Evolutionary conservation across 2,888 invertebrate species (phyloP), one percentile per base, ranked within the genome.

Genomic region (Macrosoma leucophasiata): DNA sequence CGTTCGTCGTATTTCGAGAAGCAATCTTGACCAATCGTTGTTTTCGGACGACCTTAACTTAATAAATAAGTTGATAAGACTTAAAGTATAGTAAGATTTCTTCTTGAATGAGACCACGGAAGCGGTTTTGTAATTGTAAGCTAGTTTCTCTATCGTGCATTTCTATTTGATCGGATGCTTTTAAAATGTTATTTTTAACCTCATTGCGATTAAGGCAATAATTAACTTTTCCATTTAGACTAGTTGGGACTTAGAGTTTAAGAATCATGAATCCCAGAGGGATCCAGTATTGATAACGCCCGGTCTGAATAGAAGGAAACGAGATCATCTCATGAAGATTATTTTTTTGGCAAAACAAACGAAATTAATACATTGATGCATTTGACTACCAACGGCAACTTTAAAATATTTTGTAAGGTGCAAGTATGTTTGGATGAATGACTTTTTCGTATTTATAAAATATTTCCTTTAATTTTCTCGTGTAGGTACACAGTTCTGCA

Each of bases 391-490:
- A n/a, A n/a, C n/a, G n/a, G n/a, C n/a, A n/a, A n/a, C n/a, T n/a
- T n/a, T n/a, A n/a, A n/a, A n/a, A n/a, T n/a, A n/a, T n/a, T n/a
- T n/a, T n/a, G n/a, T n/a, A n/a, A n/a, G n/a, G n/a, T n/a, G n/a
- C n/a, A 55, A 53, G 73, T 63, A 60, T 70, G 77, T 66, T 52
- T 67, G 76, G 43, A 62, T 68, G 76, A 59, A 61, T 73, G 76
- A 59, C 54, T 59, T 56, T 53, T 41, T 53, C 58, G 46, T 49
- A 56, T 63, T n/a, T 58, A 61, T 62, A 53, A 52, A 48, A 51
- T 50, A 51, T 55, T 58, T 50, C 51, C 42, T 62, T 68, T 59
- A n/a, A n/a, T 55, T 63, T 67, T 68, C 52, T 55, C 59, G 49
- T 58, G 59, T 65, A 58, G 62, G 53, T 58, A 61, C 62, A 58